phyloP scores from a whole-genome alignment of 2,113 vertebrate species.

The Bubo blakistoni region DNA sequence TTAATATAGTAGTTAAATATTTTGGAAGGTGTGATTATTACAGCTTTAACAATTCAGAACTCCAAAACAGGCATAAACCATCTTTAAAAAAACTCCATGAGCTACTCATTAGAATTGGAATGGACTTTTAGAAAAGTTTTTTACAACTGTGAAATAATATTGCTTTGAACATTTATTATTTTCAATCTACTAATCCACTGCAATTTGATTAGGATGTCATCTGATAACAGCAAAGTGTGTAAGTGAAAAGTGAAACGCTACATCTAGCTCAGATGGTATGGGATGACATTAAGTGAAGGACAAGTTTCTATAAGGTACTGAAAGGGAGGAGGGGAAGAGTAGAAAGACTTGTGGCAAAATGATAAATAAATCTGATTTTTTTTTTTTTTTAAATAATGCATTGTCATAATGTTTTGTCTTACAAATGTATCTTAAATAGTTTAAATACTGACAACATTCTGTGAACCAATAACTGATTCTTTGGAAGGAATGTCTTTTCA shows the following conservation, averaged over 20 bases:
- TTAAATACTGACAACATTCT: background rate
- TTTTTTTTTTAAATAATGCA: background rate
- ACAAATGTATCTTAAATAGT: background rate
- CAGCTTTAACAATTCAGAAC: background rate
- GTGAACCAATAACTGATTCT: background rate
- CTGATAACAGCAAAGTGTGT: background rate
- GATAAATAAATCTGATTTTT: background rate
- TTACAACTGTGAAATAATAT: background rate
- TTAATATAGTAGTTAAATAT: background rate
- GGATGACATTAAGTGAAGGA: background rate
- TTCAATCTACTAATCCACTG: background rate
- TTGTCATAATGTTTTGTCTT: background rate
- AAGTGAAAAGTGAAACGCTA: background rate
- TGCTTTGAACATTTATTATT: background rate
- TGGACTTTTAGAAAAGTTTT: background rate
- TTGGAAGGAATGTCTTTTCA: background rate
- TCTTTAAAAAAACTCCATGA: background rate
- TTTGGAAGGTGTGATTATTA: background rate
- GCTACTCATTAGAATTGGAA: background rate
- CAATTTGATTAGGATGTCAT: background rate
- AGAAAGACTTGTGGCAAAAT: background rate
- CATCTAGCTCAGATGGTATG: background rate
- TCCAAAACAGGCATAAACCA: background rate
- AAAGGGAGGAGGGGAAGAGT: background rate
- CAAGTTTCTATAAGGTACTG: background rate